phyloP scores from a whole-genome alignment of 2,888 invertebrate species.

The Microctonus hyperodae region DNA sequence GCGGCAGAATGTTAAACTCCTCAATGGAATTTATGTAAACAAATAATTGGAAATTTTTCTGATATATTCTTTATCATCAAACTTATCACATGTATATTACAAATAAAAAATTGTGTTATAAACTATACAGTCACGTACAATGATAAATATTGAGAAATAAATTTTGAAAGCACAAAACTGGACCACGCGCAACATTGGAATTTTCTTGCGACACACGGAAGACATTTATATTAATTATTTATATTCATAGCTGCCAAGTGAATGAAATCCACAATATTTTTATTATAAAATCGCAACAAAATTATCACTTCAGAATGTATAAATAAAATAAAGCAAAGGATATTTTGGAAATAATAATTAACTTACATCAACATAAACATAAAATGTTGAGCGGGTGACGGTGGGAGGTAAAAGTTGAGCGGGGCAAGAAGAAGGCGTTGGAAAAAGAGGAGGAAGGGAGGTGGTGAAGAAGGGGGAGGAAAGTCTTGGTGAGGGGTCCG shows the following conservation, averaged over 20 bases:
- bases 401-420: conserved; percentile 33
- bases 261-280: no score
- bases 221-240: not conserved
- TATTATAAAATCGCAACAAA: no score
- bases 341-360: no score
- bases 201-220: not conserved
- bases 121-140: not conserved
- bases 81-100: not conserved
- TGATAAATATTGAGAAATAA: not conserved
- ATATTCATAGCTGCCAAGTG: not conserved
- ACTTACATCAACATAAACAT: conserved; percentile 2
- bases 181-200: not conserved
- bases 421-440: conserved; percentile 27
- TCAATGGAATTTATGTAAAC: not conserved
- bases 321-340: not conserved
- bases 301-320: no score
- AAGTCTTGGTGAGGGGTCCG: conserved; percentile 57
- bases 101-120: not conserved
- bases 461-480: conserved; percentile 34
- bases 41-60: not conserved
- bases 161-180: not conserved
- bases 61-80: not conserved
- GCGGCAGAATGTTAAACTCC: no score
- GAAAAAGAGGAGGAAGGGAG: conserved; percentile 32
- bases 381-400: conserved; percentile 23